Evolutionary conservation across 2,113 vertebrate species (phyloP).

Genomic region (Suricata suricatta): DNA sequence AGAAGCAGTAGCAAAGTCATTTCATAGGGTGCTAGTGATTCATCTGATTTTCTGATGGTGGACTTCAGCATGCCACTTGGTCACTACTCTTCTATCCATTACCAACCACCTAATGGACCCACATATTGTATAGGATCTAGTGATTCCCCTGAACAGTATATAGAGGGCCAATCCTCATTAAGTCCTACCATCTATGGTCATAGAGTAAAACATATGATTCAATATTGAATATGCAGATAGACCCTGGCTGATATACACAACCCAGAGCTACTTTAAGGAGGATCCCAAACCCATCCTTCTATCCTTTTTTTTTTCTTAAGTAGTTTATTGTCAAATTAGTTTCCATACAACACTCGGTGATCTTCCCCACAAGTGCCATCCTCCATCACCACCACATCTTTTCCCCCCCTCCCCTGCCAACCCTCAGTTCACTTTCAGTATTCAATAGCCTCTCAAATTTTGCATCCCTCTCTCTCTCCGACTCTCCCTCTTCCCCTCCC

Average conservation of each 20-base stretch:
- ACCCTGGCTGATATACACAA: not conserved
- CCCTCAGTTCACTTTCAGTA: too few species aligned
- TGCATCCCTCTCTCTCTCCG: too few species aligned
- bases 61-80: not conserved
- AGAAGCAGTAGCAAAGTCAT: not conserved
- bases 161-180: not conserved
- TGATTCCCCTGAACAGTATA: not conserved
- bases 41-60: slow-evolving; percentile 16
- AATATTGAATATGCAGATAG: not conserved
- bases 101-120: not conserved
- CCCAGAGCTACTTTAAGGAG: not conserved
- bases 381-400: too few species aligned
- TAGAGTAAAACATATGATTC: not conserved
- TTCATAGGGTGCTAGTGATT: not conserved
- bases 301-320: not conserved
- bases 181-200: not conserved
- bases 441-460: too few species aligned
- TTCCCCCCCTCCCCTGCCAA: too few species aligned
- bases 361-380: too few species aligned
- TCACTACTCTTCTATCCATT: not conserved
- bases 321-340: too few species aligned
- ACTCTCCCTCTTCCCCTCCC: too few species aligned
- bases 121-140: not conserved
- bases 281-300: not conserved
- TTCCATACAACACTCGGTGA: too few species aligned